These are phyloP conservation scores for Shargacucullia verbasci DNA, from an alignment of 2,888 invertebrate species.

Conservation along the genomic window DNA sequence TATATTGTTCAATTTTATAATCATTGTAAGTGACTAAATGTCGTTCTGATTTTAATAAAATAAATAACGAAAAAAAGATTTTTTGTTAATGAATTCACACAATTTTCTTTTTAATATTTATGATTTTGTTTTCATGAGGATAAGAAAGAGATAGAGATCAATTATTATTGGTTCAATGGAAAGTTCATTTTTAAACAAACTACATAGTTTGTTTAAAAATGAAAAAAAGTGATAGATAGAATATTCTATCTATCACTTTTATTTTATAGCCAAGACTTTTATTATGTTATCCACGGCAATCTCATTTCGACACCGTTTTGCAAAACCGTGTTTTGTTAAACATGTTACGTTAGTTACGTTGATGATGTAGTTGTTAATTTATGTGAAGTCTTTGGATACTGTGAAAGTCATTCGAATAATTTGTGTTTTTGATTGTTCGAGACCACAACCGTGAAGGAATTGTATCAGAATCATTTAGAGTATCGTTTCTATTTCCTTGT, in stretches of 20 bases:
- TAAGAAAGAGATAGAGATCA: too few species aligned
- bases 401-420: conserved; percentile 43
- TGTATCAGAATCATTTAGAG: conserved; percentile 17
- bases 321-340: conserved; percentile 24
- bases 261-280: conserved; percentile 9
- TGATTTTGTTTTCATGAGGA: too few species aligned
- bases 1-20: too few species aligned
- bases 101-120: too few species aligned
- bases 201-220: too few species aligned
- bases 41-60: too few species aligned
- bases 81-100: too few species aligned
- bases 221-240: too few species aligned
- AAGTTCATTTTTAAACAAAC: too few species aligned
- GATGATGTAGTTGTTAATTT: conserved; percentile 28
- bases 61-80: too few species aligned
- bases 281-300: conserved; percentile 12
- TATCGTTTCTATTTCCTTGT: conserved; percentile 32
- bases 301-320: conserved; percentile 30
- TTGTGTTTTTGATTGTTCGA: conserved; percentile 43
- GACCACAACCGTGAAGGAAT: conserved; percentile 40
- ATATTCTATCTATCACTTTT: conserved; percentile 10
- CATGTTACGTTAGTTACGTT: conserved; percentile 14
- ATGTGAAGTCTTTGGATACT: conserved; percentile 5
- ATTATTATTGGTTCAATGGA: too few species aligned
- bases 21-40: too few species aligned